Evolutionary conservation across 1,140 invertebrate genomes (phyloP).

Genomic region (Diplogasteroides magnus): DNA sequence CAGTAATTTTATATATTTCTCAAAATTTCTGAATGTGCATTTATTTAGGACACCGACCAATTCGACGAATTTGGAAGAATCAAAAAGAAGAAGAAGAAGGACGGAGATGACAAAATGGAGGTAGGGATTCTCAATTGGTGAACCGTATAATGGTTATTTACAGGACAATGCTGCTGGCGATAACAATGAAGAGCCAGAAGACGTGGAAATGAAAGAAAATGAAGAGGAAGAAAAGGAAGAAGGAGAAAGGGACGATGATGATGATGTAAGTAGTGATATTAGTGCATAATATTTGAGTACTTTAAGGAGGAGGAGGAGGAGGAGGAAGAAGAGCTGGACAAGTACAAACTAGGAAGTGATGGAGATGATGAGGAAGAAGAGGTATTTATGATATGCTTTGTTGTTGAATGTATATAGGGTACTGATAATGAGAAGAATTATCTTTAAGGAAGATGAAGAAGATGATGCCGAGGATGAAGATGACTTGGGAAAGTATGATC

Average conservation of each 20-base stretch:
- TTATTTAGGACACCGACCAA: constrained; percentile 73
- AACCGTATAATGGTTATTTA: neutral
- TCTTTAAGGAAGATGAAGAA: constrained; percentile 9
- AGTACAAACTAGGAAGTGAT: constrained; percentile 37
- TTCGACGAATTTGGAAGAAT: constrained; percentile 90
- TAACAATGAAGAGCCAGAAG: neutral
- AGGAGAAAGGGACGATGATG: constrained; percentile 57
- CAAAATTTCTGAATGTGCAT: constrained; percentile 46
- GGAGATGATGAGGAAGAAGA: constrained; percentile 24
- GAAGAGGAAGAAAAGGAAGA: constrained; percentile 41
- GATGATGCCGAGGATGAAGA: constrained; percentile 45
- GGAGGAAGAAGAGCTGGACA: constrained; percentile 57
- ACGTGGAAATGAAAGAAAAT: constrained; percentile 7
- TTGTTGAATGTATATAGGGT: constrained; percentile 8
- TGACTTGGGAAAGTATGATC: constrained; percentile 47
- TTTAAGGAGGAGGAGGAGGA: constrained; percentile 37
- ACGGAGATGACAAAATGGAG: constrained; percentile 15
- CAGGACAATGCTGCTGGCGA: neutral
- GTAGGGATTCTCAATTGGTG: too few species aligned
- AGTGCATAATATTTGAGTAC: too few species aligned
- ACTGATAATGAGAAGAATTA: constrained; percentile 1
- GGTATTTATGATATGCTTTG: too few species aligned
- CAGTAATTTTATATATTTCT: neutral
- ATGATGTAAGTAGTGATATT: too few species aligned
- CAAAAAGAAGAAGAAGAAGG: constrained; percentile 66